Percentiles rank a stretch among this genome's conserved stretches.
Conservation (phyloP, 2,888 invertebrate species). For the Nephrotoma guestfalica region DNA sequence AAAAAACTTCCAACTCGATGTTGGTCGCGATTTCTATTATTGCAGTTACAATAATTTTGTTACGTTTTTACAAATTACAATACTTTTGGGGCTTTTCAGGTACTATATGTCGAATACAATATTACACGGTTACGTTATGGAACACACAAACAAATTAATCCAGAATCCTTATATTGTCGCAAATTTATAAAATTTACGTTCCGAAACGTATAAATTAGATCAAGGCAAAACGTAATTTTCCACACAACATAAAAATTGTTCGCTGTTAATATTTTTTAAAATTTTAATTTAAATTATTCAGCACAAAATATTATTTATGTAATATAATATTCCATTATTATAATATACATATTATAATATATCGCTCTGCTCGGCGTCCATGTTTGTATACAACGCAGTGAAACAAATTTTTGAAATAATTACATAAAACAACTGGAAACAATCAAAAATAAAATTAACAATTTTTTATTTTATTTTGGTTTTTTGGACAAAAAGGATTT, state of each 20-base stretch:
- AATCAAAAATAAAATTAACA: neutral
- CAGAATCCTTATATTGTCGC: too few relatives aligned
- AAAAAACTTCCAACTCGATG: too few relatives aligned
- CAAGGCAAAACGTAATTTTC: neutral
- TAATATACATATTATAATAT: neutral
- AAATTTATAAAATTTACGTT: too few relatives aligned
- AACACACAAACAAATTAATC: too few relatives aligned
- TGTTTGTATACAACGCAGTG: neutral
- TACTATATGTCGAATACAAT: too few relatives aligned
- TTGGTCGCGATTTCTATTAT: too few relatives aligned
- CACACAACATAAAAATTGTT: neutral
- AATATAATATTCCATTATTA: neutral
- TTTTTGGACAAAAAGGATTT: neutral
- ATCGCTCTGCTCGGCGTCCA: neutral
- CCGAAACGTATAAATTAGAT: too few relatives aligned
- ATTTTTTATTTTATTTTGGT: neutral
- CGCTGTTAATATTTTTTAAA: neutral
- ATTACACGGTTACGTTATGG: too few relatives aligned
- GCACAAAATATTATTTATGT: neutral
- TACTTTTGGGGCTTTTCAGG: too few relatives aligned
- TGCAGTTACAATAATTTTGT: too few relatives aligned
- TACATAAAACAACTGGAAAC: neutral
- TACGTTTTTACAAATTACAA: too few relatives aligned
- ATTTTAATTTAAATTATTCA: neutral
- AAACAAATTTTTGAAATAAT: neutral